These are phyloP conservation scores for Sceliomorpha sp. DNA, from an alignment of 2,888 invertebrate genomes.

Conservation along the genomic window DNA sequence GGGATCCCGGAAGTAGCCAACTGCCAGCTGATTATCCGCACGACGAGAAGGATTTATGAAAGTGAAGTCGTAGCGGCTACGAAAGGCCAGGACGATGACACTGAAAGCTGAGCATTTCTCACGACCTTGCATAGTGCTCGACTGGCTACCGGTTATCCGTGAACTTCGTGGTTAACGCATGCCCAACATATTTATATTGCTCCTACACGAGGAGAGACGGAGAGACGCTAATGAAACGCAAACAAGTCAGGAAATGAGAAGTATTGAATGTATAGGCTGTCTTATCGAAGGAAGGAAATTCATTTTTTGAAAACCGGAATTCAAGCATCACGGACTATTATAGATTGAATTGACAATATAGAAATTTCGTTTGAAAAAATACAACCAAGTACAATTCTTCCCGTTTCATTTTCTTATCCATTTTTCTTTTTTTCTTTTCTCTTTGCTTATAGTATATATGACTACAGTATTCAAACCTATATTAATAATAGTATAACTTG, in stretches of 20 bases:
- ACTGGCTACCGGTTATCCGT: slow-evolving; percentile 57
- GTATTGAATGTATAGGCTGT: too few species aligned
- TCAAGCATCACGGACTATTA: too few species aligned
- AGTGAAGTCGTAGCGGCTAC: slow-evolving; percentile 49
- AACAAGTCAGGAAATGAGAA: slow-evolving; percentile 43
- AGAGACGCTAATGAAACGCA: slow-evolving; percentile 38
- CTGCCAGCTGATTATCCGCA: slow-evolving; percentile 50
- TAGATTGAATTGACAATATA: too few species aligned
- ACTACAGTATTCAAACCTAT: too few species aligned
- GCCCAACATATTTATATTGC: slow-evolving; percentile 33
- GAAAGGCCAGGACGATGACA: slow-evolving; percentile 60
- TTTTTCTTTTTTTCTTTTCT: too few species aligned
- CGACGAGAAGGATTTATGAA: slow-evolving; percentile 52
- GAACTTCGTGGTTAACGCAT: slow-evolving; percentile 43
- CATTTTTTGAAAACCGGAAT: too few species aligned
- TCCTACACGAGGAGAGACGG: slow-evolving; percentile 23
- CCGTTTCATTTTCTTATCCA: too few species aligned
- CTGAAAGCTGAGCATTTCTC: slow-evolving; percentile 65
- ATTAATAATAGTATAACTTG: too few species aligned
- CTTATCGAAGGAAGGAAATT: too few species aligned
- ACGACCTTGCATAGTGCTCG: slow-evolving; percentile 63
- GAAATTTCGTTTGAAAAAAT: too few species aligned
- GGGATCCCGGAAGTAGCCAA: slow-evolving; percentile 56
- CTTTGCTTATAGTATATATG: too few species aligned
- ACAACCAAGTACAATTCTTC: too few species aligned